Evolutionary conservation across 2,888 invertebrate species (phyloP), one percentile per base, ranked within the genome.

Genomic region (Beris chalybata): DNA sequence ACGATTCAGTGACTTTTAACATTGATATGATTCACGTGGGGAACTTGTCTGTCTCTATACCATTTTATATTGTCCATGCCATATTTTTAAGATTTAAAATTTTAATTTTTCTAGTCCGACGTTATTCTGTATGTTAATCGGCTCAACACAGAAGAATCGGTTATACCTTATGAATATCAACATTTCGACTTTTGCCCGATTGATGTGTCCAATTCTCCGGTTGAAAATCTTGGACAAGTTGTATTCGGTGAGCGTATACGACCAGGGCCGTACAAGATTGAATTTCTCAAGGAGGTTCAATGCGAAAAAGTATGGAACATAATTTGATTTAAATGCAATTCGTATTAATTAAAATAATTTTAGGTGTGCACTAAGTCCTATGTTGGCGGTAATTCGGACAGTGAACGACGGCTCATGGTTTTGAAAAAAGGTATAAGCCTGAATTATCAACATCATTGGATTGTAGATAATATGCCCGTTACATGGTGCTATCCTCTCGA

Each of bases 391-490:
- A 85, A 87, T 71, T 78, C 85, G 0, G 86, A 86, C 11, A 84
- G 88, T 56, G 84, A 85, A 53, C 86, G 88, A 70, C 89, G 89
- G 73, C 81, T 99, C 74, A 89, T 91, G 74, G 86, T 91, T 13
- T 83, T 99, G 67, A 91, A 92, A 78, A 92, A 92, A 82, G 97
- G 96, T 68, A 95, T 97, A 85, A 90, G 90, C 68, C 83, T 96
- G 64, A 97, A 97, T 80, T 99, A 99, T 80, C 95, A 97, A 75
- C 98, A 99, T 81, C 98, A 99, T 80, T 99, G 98, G 98, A 94
- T 95, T 74, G 86, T 94, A 70, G 99, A 99, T 82, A 99, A 99
- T 79, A 97, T 99, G 97, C 99, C 99, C 0, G 93, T 99, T 1
- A 97, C 98, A 0, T 97, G 95, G 92, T 99, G 99, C 80, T 96